Conservation (phyloP, 1,140 invertebrate species). For the Anagrus nilaparvatae region DNA sequence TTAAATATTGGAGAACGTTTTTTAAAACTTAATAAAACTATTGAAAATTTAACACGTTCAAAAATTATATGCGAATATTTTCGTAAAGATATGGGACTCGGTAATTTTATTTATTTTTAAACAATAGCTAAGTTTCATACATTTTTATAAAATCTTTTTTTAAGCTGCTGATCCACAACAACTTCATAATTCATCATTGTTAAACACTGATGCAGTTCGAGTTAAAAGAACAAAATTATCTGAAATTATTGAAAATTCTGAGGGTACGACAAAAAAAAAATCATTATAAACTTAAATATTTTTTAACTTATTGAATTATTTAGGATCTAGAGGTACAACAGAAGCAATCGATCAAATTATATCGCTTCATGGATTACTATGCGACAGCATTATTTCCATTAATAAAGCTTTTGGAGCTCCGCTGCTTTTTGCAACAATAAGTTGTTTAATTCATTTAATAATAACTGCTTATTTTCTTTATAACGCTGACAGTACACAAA, state of each 20-base stretch:
- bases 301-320: no score
- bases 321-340: neutral
- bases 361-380: slow-evolving; percentile 30
- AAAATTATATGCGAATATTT: slow-evolving; percentile 22
- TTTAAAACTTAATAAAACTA: slow-evolving; percentile 27
- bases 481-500: slow-evolving; percentile 36
- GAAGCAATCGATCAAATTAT: slow-evolving; percentile 22
- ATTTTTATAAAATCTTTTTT: no score
- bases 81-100: slow-evolving; percentile 25
- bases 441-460: slow-evolving; percentile 57
- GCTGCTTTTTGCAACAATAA: slow-evolving; percentile 50
- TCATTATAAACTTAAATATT: no score
- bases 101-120: slow-evolving; percentile 16
- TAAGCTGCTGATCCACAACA: no score
- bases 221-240: no score
- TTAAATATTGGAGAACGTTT: slow-evolving; percentile 34
- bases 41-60: slow-evolving; percentile 26
- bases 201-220: no score
- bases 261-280: no score
- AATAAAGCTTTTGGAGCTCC: slow-evolving; percentile 47
- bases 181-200: no score
- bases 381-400: slow-evolving; percentile 28
- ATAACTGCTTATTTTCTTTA: slow-evolving; percentile 63
- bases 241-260: no score
- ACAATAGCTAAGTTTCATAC: no score